These are phyloP conservation scores for Petrocephalus microphthalmus DNA, from an alignment of 2,113 vertebrate species.

Conservation along the genomic window DNA sequence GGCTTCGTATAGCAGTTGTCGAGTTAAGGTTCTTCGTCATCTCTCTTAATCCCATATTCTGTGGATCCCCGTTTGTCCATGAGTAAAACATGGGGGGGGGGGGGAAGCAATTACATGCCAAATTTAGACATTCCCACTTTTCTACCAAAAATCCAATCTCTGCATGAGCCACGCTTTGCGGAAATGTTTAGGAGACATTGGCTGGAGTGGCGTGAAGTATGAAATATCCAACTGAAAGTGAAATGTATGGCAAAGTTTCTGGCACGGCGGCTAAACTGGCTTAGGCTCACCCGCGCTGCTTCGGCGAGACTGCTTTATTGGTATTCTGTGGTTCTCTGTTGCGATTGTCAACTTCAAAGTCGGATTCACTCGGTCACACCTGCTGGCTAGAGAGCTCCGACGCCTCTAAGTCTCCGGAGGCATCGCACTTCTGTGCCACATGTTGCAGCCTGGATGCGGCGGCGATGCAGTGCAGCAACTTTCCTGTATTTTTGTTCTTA, in stretches of 20 bases:
- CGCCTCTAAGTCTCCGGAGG: not conserved
- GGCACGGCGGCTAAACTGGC: not conserved
- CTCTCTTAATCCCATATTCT: not conserved
- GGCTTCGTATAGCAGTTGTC: not conserved
- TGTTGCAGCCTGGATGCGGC: not conserved
- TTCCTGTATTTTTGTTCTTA: not conserved
- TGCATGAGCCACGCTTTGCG: not conserved
- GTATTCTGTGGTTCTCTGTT: not conserved
- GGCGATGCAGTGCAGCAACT: not conserved
- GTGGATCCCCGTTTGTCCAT: not conserved
- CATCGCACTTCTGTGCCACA: not conserved
- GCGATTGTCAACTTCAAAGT: not conserved
- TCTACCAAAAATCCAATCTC: not conserved
- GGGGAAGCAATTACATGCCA: not conserved
- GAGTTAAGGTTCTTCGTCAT: conserved; percentile 1
- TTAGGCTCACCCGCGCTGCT: not conserved
- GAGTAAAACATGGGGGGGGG: not conserved
- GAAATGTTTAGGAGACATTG: not conserved
- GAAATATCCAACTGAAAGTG: not conserved
- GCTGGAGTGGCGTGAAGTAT: not conserved
- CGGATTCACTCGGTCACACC: not conserved
- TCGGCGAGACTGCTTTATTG: not conserved
- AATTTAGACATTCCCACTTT: not conserved
- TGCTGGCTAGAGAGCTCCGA: not conserved
- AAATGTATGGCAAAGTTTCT: not conserved